phyloP scores from a whole-genome alignment of 2,797 vertebrate species.

The Intellagama lesueurii region DNA sequence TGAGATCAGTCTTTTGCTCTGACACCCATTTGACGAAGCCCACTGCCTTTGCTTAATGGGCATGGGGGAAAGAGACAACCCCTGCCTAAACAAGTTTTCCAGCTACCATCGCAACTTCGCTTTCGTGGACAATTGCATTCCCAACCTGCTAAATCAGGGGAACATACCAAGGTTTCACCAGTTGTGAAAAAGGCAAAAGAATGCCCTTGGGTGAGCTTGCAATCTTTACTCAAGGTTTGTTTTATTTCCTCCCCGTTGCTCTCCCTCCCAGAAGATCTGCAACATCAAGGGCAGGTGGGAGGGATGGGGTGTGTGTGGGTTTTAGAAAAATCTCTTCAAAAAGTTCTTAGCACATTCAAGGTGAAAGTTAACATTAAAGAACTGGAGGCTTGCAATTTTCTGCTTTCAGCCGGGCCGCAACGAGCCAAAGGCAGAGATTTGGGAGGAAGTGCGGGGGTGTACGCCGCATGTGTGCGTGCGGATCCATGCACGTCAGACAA shows the following conservation, averaged over 20 bases:
- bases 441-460: too few species aligned
- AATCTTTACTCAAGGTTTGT: background rate
- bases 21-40: too few species aligned
- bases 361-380: background rate
- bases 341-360: background rate
- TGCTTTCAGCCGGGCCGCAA: too few species aligned
- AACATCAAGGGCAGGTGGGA: background rate
- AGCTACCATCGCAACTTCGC: background rate
- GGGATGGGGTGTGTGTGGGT: too few species aligned
- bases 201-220: background rate
- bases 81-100: background rate
- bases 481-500: too few species aligned
- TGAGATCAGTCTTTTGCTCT: too few species aligned
- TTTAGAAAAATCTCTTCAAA: background rate
- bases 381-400: too few species aligned
- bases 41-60: too few species aligned
- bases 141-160: background rate
- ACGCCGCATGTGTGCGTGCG: too few species aligned
- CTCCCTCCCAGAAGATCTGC: background rate
- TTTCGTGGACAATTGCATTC: background rate
- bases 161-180: background rate
- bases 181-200: background rate
- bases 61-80: background rate
- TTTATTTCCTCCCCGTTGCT: background rate
- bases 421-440: background rate